Base-by-base conservation (phyloP, 2,888 invertebrate species). In the Caenorhabditis drosophilae region DNA sequence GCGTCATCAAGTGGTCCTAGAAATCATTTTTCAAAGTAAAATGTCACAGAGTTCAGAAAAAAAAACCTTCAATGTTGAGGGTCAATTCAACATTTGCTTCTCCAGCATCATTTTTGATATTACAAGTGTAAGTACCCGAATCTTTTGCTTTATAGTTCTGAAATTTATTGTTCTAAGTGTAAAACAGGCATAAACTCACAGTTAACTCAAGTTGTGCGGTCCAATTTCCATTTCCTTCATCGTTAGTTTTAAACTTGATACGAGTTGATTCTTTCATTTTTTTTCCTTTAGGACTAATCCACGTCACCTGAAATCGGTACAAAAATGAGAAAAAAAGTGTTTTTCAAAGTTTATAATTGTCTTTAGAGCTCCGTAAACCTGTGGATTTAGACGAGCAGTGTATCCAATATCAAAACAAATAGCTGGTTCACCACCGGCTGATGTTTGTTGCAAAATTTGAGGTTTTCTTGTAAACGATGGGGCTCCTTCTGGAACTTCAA, bases 51-150 rank as follows among this genome's bases (percentile, higher is more conserved):
- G 41, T 41, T 16, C 41, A 16, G 41, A 12, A 11, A 16, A 44
- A 4, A 90, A 88, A 87, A 93, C 93, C 94, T 90, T 95, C 94
- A 87, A 97, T 94, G 87, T 97, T 97, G 81, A 97, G 89, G 78
- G 95, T 95, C 71, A 96, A 89, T 86, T 96, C 96, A 67, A 95
- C 95, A 85, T 95, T 95, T 74, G 95, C 89, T 88, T 97, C 96
- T 78, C 97, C 98, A 84, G 93, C 89, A 83, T 90, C 89, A 86
- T 96, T 97, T 86, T 94, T 95, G 83, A 95, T 93, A 84, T 94
- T 94, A 86, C 96, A 95, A 86, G 96, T 96, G 88, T 98, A 98
- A 68, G 95, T 88, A 76, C 97, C 97, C 53, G 78, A 79, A 71
- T 83, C 83, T 70, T 83, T 83, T 41, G 83, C 83, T 70, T 83